Percentiles rank a stretch among this genome's conserved stretches.
These are phyloP conservation scores for Henricia sp. DNA, from an alignment of 53 echinoderm and acorn worm species.

Conservation along the genomic window DNA sequence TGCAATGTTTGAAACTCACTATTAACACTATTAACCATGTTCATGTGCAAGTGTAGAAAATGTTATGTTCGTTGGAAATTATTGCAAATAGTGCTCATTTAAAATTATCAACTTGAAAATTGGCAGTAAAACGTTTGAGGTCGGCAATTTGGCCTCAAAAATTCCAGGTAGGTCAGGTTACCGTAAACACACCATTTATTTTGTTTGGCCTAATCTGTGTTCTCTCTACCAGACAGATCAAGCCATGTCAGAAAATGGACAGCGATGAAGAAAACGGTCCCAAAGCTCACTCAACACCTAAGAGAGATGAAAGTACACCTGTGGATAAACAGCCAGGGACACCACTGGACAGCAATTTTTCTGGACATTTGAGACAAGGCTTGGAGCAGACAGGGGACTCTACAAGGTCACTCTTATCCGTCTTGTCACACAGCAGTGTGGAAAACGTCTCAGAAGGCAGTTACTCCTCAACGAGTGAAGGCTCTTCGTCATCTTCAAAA, in stretches of 20 bases:
- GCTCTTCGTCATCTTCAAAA: constrained; percentile 3
- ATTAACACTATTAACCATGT: too few relatives aligned
- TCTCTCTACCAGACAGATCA: background rate
- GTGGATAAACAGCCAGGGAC: background rate
- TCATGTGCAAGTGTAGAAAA: too few relatives aligned
- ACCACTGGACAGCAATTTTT: background rate
- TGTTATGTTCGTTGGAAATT: too few relatives aligned
- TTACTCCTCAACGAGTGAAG: constrained; percentile 1
- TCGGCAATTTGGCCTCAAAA: too few relatives aligned
- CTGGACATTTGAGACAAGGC: background rate
- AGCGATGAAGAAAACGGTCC: constrained; percentile 49
- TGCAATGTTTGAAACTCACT: too few relatives aligned
- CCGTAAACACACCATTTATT: too few relatives aligned
- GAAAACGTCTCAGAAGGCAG: constrained; percentile 64
- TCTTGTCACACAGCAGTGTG: constrained; percentile 91
- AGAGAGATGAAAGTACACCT: constrained; percentile 19
- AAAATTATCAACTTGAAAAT: too few relatives aligned
- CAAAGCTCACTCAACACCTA: constrained; percentile 78
- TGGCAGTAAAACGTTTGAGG: too few relatives aligned
- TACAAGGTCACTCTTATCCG: constrained; percentile 88
- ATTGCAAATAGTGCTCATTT: too few relatives aligned
- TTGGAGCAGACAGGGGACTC: constrained; percentile 89
- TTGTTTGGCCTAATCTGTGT: too few relatives aligned
- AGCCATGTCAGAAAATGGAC: constrained; percentile 30
- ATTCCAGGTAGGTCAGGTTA: background rate